These are phyloP conservation scores for Gorsachius goisagi DNA, from an alignment of 2,113 vertebrate species.

Conservation along the genomic window DNA sequence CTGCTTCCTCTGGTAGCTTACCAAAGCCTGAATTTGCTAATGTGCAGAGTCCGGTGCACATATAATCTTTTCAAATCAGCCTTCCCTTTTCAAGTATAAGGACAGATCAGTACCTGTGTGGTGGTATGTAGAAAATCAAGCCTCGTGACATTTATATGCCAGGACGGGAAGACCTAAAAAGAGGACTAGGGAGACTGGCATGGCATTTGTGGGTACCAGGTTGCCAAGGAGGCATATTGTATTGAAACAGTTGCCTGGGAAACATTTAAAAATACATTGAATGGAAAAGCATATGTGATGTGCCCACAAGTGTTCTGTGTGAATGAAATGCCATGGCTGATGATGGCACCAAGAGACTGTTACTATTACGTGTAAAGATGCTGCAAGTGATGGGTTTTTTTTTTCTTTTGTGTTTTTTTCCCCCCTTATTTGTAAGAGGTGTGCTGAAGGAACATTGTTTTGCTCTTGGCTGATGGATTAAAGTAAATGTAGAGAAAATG, in stretches of 20 bases:
- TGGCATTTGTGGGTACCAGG: slow-evolving; percentile 49
- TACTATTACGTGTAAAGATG: slow-evolving; percentile 55
- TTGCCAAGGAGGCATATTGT: slow-evolving; percentile 69
- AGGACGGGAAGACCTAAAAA: slow-evolving; percentile 5
- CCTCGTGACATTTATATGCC: slow-evolving; percentile 5
- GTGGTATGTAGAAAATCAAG: background rate
- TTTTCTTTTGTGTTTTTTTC: background rate
- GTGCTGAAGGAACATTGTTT: background rate
- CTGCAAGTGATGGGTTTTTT: background rate
- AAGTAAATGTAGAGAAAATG: background rate
- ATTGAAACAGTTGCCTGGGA: slow-evolving; percentile 69
- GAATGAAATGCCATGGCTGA: slow-evolving; percentile 54
- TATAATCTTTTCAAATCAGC: background rate
- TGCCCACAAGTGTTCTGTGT: slow-evolving; percentile 55
- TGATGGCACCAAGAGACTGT: slow-evolving; percentile 47
- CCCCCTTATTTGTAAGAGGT: background rate
- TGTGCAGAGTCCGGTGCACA: background rate
- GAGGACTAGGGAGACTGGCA: slow-evolving; percentile 30
- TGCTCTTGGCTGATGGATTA: background rate
- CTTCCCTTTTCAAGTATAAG: background rate
- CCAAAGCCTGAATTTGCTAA: background rate
- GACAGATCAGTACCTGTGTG: background rate
- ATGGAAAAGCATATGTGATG: slow-evolving; percentile 51
- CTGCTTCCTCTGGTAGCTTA: background rate
- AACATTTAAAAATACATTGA: slow-evolving; percentile 59